phyloP scores from a whole-genome alignment of 2,113 vertebrate genomes.

The Taurulus bubalis region DNA sequence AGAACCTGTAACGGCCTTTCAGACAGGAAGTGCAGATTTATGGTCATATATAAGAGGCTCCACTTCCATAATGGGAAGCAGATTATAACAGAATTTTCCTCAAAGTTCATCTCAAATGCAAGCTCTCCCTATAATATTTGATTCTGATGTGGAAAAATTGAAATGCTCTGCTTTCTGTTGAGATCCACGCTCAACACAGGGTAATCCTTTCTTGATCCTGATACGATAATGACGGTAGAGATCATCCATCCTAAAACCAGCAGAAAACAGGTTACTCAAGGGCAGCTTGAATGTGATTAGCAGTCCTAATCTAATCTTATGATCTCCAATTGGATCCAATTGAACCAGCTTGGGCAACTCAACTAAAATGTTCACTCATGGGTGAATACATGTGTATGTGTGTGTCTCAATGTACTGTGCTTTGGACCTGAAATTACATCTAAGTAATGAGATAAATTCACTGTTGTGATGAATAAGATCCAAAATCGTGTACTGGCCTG shows the following conservation, averaged over 20 bases:
- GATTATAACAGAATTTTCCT: neutral
- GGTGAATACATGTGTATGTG: neutral
- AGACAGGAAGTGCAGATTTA: neutral
- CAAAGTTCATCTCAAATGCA: neutral
- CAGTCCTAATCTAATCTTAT: constrained; percentile 29
- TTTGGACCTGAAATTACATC: neutral
- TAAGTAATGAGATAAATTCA: neutral
- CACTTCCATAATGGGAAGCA: neutral
- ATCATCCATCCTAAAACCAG: constrained; percentile 68
- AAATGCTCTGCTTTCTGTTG: neutral
- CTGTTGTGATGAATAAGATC: neutral
- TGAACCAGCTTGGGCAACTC: neutral
- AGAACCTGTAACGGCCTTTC: neutral
- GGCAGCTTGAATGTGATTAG: constrained; percentile 63
- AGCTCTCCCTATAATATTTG: neutral
- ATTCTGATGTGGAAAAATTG: neutral
- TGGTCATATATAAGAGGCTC: neutral
- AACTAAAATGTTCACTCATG: neutral
- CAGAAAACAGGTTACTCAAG: constrained; percentile 50
- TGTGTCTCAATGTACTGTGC: neutral
- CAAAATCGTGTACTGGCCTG: neutral
- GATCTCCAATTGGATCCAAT: no score
- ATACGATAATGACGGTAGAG: constrained; percentile 44
- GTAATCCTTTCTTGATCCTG: constrained; percentile 56
- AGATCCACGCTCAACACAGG: neutral